A percentile compares a stretch with the other conserved stretches of the same genome.
These are phyloP conservation scores for Brachionichthys hirsutus DNA, from an alignment of 2,113 vertebrate genomes.

Conservation along the genomic window DNA sequence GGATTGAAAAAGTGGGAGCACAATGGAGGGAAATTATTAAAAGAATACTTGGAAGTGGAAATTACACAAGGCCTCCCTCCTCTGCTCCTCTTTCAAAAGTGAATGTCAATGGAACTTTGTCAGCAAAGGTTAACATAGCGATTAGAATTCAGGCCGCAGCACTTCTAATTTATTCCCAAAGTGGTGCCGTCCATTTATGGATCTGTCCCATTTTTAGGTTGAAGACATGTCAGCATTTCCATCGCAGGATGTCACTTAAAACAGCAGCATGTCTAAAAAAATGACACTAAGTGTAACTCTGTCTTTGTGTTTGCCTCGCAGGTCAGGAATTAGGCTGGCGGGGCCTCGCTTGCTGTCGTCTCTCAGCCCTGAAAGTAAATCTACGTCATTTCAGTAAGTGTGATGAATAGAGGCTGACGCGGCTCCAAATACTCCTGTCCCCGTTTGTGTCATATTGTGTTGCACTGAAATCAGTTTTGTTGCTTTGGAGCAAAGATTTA, in stretches of 20 bases:
- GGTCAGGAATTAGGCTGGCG: constrained; percentile 6
- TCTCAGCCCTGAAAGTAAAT: neutral
- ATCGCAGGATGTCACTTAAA: constrained; percentile 29
- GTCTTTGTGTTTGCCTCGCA: constrained; percentile 19
- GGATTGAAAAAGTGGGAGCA: constrained; percentile 36
- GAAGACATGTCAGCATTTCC: constrained; percentile 20
- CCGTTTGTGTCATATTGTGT: no score
- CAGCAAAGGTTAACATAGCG: constrained; percentile 58
- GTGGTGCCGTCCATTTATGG: constrained; percentile 49
- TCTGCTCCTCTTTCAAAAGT: constrained; percentile 23
- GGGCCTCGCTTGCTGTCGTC: neutral
- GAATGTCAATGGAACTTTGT: constrained; percentile 59
- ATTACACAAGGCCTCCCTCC: constrained; percentile 21
- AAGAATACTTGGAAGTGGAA: constrained; percentile 38
- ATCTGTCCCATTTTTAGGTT: constrained; percentile 42
- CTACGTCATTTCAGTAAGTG: neutral
- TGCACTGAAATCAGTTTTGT: no score
- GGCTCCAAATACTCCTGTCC: no score
- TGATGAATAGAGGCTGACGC: neutral
- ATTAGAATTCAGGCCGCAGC: constrained; percentile 61
- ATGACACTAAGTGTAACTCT: constrained; percentile 6
- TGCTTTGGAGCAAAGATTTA: no score
- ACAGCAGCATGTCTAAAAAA: constrained; percentile 15
- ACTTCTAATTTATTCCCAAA: constrained; percentile 59
- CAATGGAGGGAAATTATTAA: constrained; percentile 41